Evolutionary conservation across 2,113 vertebrate genomes (phyloP).

Genomic region (Sclerurus mexicanus): DNA sequence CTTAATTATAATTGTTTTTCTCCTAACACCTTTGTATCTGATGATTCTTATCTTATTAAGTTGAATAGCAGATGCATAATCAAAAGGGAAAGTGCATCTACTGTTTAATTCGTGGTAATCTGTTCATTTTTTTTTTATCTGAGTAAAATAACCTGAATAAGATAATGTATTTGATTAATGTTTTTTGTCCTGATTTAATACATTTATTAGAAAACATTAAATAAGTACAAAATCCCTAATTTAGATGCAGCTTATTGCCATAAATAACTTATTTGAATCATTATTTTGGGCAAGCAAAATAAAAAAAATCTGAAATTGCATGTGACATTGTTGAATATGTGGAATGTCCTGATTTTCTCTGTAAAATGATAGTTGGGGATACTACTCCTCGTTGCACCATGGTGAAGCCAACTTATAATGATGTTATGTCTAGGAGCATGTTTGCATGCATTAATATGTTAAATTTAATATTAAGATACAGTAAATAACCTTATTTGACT

Average conservation of each 20-base stretch:
- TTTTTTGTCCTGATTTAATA: background rate
- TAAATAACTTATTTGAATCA: constrained; percentile 34
- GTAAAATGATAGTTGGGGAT: background rate
- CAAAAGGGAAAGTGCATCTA: constrained; percentile 31
- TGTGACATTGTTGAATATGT: background rate
- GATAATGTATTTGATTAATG: constrained; percentile 22
- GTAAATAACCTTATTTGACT: background rate
- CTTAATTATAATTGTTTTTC: constrained; percentile 47
- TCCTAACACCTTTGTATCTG: background rate
- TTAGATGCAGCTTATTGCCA: constrained; percentile 7
- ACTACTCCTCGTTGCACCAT: fast-evolving
- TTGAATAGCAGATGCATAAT: background rate
- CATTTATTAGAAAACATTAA: constrained; percentile 39
- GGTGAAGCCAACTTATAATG: background rate
- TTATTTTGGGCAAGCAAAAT: background rate
- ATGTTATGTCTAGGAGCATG: background rate
- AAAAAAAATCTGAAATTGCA: background rate
- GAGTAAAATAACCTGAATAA: constrained; percentile 27
- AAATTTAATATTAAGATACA: background rate
- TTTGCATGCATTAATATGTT: background rate
- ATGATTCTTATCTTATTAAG: constrained; percentile 13
- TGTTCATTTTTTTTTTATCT: constrained; percentile 39
- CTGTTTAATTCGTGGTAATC: constrained; percentile 64
- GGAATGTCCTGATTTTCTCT: background rate
- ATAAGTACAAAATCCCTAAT: constrained; percentile 35